These are phyloP conservation scores for Eciton burchellii DNA, from an alignment of 1,140 invertebrate genomes.

Conservation along the genomic window DNA sequence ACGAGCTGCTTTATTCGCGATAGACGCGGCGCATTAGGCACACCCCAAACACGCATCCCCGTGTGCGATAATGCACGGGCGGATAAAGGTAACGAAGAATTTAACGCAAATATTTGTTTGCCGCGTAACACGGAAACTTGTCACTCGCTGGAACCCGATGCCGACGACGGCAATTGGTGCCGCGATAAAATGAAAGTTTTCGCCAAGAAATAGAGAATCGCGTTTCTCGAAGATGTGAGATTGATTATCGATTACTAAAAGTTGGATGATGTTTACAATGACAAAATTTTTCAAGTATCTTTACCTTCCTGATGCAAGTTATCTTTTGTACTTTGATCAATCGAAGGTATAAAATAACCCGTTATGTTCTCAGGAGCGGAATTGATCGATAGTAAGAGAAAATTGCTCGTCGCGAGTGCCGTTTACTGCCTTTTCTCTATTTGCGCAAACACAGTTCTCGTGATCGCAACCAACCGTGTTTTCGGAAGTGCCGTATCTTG, in stretches of 20 bases:
- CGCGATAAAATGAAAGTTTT: conserved; percentile 34
- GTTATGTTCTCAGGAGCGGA: too few relatives aligned
- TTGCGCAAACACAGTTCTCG: too few relatives aligned
- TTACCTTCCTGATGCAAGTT: neutral
- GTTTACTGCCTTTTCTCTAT: too few relatives aligned
- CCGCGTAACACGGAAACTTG: conserved; percentile 33
- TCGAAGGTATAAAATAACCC: too few relatives aligned
- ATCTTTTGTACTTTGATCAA: too few relatives aligned
- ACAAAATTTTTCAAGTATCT: too few relatives aligned
- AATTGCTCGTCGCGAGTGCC: too few relatives aligned
- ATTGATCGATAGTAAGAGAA: too few relatives aligned
- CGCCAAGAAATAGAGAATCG: conserved; percentile 3
- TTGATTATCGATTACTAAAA: neutral
- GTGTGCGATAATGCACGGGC: conserved; percentile 39
- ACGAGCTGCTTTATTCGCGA: conserved; percentile 56
- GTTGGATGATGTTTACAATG: too few relatives aligned
- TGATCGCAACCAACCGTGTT: too few relatives aligned
- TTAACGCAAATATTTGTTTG: conserved; percentile 60
- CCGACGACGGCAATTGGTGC: neutral
- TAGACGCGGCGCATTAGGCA: conserved; percentile 60
- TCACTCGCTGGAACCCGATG: conserved; percentile 17
- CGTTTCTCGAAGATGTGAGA: neutral
- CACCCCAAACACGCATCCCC: conserved; percentile 36
- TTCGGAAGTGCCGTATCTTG: too few relatives aligned
- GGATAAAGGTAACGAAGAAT: conserved; percentile 56